phyloP scores from a whole-genome alignment of 2,797 vertebrate species.

The Ara ararauna region DNA sequence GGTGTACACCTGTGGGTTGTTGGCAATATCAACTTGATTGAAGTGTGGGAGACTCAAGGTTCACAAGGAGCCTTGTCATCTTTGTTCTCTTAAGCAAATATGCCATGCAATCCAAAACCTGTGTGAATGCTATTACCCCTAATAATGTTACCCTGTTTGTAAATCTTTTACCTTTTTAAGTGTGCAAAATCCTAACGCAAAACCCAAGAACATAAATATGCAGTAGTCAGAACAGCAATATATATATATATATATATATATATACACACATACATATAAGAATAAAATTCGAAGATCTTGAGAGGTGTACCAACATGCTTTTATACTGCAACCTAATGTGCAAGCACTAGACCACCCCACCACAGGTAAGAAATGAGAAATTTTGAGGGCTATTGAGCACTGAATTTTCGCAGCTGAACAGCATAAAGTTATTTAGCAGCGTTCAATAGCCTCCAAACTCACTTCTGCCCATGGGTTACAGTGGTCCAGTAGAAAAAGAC shows the following conservation, averaged over 20 bases:
- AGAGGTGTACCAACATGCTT: conserved; percentile 46
- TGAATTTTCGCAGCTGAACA: conserved; percentile 69
- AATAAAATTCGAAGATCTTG: conserved; percentile 36
- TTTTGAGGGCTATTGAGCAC: conserved; percentile 79
- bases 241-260: not conserved
- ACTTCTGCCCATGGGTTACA: not conserved
- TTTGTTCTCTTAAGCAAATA: not conserved
- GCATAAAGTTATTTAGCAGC: conserved; percentile 59
- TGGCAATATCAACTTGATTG: conserved; percentile 4
- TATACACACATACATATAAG: not conserved
- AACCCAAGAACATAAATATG: conserved; percentile 37
- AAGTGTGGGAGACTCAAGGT: not conserved
- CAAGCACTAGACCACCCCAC: conserved; percentile 63
- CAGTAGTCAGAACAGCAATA: conserved; percentile 15
- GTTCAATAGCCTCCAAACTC: conserved; percentile 49
- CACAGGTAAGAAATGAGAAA: conserved; percentile 79
- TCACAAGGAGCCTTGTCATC: not conserved
- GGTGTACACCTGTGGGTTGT: conserved; percentile 22
- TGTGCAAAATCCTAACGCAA: conserved; percentile 52
- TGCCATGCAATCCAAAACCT: conserved; percentile 31
- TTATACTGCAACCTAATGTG: conserved; percentile 45
- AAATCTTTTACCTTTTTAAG: conserved; percentile 62
- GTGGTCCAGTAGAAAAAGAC: not conserved
- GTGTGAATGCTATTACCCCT: conserved; percentile 16
- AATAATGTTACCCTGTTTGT: conserved; percentile 51